Evolutionary conservation across 2,797 vertebrate genomes (phyloP).

Genomic region (Aeoliscus strigatus): DNA sequence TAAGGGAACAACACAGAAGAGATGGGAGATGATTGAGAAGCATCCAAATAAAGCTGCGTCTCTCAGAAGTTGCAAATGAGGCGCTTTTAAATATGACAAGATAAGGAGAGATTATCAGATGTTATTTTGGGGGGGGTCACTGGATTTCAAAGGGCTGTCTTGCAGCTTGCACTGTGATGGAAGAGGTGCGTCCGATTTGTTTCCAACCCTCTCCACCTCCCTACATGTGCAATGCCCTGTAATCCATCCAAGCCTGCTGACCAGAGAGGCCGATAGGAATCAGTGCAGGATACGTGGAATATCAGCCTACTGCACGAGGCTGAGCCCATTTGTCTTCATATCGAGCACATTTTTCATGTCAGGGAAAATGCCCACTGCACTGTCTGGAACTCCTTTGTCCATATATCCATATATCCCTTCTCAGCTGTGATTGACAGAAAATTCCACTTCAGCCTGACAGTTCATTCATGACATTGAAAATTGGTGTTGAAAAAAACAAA

Average conservation of each 20-base stretch:
- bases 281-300: slow-evolving; percentile 43
- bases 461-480: slow-evolving; percentile 4
- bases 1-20: slow-evolving; percentile 61
- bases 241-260: slow-evolving; percentile 49
- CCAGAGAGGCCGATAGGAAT: slow-evolving; percentile 47
- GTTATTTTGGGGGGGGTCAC: slow-evolving; percentile 50
- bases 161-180: slow-evolving; percentile 45
- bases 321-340: slow-evolving; percentile 50
- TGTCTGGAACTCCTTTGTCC: slow-evolving; percentile 29
- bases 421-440: slow-evolving; percentile 11
- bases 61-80: slow-evolving; percentile 64
- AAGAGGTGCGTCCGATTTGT: slow-evolving; percentile 48
- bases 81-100: slow-evolving; percentile 67
- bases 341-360: slow-evolving; percentile 49
- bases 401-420: slow-evolving; percentile 18
- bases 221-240: slow-evolving; percentile 22
- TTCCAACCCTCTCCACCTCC: slow-evolving; percentile 4
- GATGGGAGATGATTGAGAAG: slow-evolving; percentile 60
- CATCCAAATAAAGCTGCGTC: slow-evolving; percentile 51
- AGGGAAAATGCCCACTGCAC: slow-evolving; percentile 17
- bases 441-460: slow-evolving; percentile 1
- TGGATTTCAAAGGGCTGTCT: slow-evolving; percentile 64
- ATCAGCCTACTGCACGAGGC: slow-evolving; percentile 27
- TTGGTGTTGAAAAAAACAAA: no score
- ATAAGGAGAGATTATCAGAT: slow-evolving; percentile 64